Conservation (phyloP, 2,888 invertebrate species). For the Polydrusus pterygomalis region DNA sequence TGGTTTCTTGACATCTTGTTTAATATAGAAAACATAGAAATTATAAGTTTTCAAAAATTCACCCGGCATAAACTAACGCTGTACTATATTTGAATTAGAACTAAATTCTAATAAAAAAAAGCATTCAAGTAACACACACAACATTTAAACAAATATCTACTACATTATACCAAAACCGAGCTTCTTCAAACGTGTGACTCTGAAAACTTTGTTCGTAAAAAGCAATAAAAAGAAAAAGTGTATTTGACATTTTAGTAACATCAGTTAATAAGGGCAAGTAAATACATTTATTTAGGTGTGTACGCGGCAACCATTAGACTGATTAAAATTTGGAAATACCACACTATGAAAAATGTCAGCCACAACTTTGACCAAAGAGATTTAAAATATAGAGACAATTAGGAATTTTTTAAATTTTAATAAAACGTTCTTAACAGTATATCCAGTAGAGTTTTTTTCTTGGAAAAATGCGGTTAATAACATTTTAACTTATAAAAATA, state of each 20-base stretch:
- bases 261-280: constrained; percentile 44
- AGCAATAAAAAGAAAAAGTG: constrained; percentile 23
- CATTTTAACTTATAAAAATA: too few species aligned
- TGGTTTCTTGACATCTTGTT: too few species aligned
- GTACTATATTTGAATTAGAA: too few species aligned
- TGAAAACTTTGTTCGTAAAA: constrained; percentile 26
- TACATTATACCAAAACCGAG: background rate
- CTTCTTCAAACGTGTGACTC: constrained; percentile 2
- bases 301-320: constrained; percentile 35
- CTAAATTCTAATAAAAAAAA: too few species aligned
- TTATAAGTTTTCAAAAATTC: too few species aligned
- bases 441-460: too few species aligned
- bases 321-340: constrained; percentile 44
- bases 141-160: constrained; percentile 15
- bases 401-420: too few species aligned
- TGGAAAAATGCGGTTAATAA: too few species aligned
- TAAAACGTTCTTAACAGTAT: too few species aligned
- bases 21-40: too few species aligned
- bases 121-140: background rate
- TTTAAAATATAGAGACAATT: too few species aligned
- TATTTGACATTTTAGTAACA: constrained; percentile 38
- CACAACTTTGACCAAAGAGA: background rate
- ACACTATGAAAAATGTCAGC: background rate
- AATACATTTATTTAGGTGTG: constrained; percentile 44
- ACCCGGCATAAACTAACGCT: too few species aligned